Evolutionary conservation across 2,113 vertebrate genomes (phyloP).

Genomic region (Xiphophorus hellerii): DNA sequence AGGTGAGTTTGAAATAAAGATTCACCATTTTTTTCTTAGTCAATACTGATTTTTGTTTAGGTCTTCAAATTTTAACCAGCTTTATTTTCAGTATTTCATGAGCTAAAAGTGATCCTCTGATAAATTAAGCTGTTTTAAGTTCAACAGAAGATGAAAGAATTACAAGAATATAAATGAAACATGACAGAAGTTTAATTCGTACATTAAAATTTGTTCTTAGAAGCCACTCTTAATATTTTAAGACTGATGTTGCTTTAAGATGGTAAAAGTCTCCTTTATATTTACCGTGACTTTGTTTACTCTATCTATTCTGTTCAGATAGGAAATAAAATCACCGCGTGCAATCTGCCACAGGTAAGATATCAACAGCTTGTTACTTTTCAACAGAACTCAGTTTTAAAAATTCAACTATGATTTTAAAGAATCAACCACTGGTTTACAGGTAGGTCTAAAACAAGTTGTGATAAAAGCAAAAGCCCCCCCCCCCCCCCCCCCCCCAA

Average conservation of each 20-base stretch:
- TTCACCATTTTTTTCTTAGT: too few relatives aligned
- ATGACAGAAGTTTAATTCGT: not conserved
- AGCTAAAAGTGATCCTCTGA: too few relatives aligned
- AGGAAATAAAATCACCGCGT: not conserved
- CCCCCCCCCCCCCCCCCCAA: too few relatives aligned
- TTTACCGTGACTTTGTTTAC: not conserved
- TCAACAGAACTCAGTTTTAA: not conserved
- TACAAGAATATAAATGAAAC: not conserved
- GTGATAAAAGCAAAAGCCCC: too few relatives aligned
- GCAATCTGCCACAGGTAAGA: not conserved
- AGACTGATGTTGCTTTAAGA: not conserved
- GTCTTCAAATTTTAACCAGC: too few relatives aligned
- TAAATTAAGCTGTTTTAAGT: not conserved
- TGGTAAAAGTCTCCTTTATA: not conserved
- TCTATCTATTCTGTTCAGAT: too few relatives aligned
- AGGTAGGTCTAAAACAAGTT: too few relatives aligned
- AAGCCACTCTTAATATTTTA: not conserved
- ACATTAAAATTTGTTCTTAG: not conserved
- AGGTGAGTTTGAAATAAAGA: not conserved
- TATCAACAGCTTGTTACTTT: not conserved
- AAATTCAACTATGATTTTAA: not conserved
- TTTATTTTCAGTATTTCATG: too few relatives aligned
- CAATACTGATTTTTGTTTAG: too few relatives aligned
- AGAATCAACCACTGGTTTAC: too few relatives aligned
- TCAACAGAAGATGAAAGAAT: not conserved